Evolutionary conservation across 2,113 vertebrate species (phyloP).

Genomic region (Regulus satrapa): DNA sequence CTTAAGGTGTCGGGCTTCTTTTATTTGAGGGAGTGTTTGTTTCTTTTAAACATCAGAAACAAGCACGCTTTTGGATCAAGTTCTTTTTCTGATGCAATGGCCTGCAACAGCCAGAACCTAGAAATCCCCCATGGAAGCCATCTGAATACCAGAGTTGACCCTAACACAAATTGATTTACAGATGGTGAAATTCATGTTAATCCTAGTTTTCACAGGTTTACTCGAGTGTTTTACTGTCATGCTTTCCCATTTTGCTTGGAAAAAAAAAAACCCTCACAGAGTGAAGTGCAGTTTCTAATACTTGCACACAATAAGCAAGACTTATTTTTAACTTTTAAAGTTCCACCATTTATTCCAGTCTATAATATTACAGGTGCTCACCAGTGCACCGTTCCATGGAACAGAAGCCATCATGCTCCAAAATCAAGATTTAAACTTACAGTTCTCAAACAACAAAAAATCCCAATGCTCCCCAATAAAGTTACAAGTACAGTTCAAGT

Average conservation of each 20-base stretch:
- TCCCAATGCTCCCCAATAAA: background rate
- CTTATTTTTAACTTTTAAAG: background rate
- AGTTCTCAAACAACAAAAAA: background rate
- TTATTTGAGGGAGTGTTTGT: background rate
- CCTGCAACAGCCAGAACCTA: background rate
- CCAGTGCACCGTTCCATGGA: background rate
- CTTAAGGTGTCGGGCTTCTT: background rate
- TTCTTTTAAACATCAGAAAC: background rate
- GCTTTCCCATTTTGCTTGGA: background rate
- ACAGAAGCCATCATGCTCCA: background rate
- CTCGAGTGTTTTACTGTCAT: background rate
- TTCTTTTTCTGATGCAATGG: constrained; percentile 42
- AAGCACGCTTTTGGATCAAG: background rate
- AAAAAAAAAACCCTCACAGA: rapidly evolving
- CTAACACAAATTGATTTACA: background rate
- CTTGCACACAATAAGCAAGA: background rate
- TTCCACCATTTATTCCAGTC: background rate
- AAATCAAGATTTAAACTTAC: background rate
- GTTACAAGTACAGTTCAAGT: background rate
- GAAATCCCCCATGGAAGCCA: background rate
- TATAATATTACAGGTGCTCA: background rate
- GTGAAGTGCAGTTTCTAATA: background rate
- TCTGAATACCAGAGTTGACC: background rate
- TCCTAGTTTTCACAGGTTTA: background rate
- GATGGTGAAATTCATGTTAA: background rate